Base-by-base conservation (phyloP, 2,113 vertebrate species). In the Scatophagus argus region DNA sequence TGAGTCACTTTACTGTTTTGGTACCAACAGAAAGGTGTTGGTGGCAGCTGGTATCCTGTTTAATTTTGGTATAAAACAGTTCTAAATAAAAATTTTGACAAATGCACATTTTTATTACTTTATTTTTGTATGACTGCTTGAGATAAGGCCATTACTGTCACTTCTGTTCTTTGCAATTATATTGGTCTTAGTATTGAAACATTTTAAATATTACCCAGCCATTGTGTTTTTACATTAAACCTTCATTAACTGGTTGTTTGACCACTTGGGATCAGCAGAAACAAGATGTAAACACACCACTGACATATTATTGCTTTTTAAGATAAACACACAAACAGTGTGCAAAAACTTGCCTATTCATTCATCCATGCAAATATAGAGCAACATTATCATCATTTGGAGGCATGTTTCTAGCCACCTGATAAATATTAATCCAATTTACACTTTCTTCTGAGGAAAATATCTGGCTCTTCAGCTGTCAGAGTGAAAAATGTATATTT, bases 41-140 rank as follows among this genome's bases (percentile, higher is more conserved):
- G 77, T 38, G 43, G 54, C 79, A 64, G 44, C 44, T 55, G 54
- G 59, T 63, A 36, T 36, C 36, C 58, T 73, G 52, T 79, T 63
- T 69, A 68, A 38, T 54, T 54, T 58, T n/a, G 23, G 19, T 54
- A 25, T 67, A 2, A 0, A 29, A 69, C 23, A 12, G 27, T 7
- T 13, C 23, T 32, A 47, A 38, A 70, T 74, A 29, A 16, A 34
- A 54, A 62, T 62, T 14, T 19, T 14, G 13, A 39, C 27, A 11
- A 47, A 43, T 3, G 16, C 13, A n/a, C n/a, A n/a, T n/a, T n/a
- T n/a, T n/a, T n/a, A 47, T 47, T 14, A 9, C n/a, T 9, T 9
- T 9, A 21, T 31, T 43, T 1, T 31, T 1, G 19, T 31, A 19
- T 2, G 1, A 23, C 17, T 23, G 51, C 39, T 69, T 49, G 21